These are phyloP conservation scores for Boulengeromyrus knoepffleri DNA, from an alignment of 2,113 vertebrate species.

Conservation along the genomic window DNA sequence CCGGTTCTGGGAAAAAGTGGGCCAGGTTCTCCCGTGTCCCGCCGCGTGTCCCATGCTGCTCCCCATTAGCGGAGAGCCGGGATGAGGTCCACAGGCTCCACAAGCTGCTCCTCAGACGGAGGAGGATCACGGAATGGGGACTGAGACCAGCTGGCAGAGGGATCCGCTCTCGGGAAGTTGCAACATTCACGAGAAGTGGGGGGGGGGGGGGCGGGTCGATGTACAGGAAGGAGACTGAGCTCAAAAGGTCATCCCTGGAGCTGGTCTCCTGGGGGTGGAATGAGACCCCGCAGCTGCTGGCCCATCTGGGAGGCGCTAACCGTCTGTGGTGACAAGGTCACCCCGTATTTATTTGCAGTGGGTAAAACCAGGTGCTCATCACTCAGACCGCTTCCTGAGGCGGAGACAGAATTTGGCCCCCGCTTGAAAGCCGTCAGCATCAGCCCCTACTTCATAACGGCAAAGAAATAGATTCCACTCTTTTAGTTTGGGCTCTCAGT, in stretches of 20 bases:
- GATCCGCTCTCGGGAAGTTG: neutral
- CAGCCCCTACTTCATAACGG: neutral
- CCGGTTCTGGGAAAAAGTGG: neutral
- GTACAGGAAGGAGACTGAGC: neutral
- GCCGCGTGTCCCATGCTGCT: neutral
- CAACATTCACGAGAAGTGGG: neutral
- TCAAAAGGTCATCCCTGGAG: neutral
- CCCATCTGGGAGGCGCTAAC: neutral
- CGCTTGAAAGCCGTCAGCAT: neutral
- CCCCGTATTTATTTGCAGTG: conserved; percentile 1
- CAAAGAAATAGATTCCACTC: neutral
- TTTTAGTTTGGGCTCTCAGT: neutral
- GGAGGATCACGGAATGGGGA: conserved; percentile 24
- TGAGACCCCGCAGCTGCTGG: conserved; percentile 6
- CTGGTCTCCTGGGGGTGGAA: neutral
- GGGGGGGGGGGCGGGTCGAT: too few relatives aligned
- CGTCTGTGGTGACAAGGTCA: neutral
- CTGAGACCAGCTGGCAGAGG: neutral
- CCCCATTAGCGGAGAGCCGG: conserved; percentile 21
- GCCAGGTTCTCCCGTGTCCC: neutral
- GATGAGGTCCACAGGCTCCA: conserved; percentile 30
- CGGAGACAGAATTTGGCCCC: neutral
- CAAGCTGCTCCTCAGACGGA: conserved; percentile 8
- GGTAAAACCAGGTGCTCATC: conserved; percentile 13
- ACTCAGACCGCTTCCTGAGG: neutral